Conservation (phyloP, 2,888 invertebrate genomes). For the Apodemia arnacis region DNA sequence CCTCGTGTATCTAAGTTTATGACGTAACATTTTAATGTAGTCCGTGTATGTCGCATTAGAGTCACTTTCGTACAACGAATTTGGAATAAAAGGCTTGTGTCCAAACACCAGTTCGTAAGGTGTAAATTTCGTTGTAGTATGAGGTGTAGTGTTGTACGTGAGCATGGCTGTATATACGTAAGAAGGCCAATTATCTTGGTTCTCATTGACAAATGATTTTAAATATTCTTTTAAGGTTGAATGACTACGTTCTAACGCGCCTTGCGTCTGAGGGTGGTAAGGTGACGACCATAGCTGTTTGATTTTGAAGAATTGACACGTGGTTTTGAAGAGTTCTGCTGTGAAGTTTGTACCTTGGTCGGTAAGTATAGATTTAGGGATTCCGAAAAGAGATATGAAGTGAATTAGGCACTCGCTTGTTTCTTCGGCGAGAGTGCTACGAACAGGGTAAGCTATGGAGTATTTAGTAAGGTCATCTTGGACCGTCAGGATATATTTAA, state of each 20-base stretch:
- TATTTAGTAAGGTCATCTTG: slow-evolving; percentile 36
- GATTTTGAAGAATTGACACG: slow-evolving; percentile 37
- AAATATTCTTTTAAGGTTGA: slow-evolving; percentile 26
- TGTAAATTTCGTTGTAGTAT: background rate
- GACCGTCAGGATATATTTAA: slow-evolving; percentile 8
- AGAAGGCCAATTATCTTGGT: slow-evolving; percentile 17
- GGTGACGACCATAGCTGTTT: slow-evolving; percentile 43
- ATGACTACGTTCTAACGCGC: slow-evolving; percentile 14
- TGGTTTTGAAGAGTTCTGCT: slow-evolving; percentile 27
- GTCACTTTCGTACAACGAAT: background rate
- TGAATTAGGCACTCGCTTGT: slow-evolving; percentile 35
- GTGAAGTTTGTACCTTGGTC: slow-evolving; percentile 44
- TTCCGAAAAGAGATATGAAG: slow-evolving; percentile 42
- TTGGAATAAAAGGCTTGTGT: background rate
- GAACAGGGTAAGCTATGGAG: slow-evolving; percentile 19
- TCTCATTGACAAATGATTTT: slow-evolving; percentile 15
- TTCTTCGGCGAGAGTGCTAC: slow-evolving; percentile 33
- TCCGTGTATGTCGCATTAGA: background rate
- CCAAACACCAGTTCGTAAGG: background rate
- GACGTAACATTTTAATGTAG: background rate
- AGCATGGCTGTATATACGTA: slow-evolving; percentile 6
- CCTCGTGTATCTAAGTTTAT: background rate
- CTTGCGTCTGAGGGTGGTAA: slow-evolving; percentile 31
- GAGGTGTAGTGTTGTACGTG: background rate
- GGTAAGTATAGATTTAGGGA: slow-evolving; percentile 39